These are phyloP conservation scores for Plectrocnemia conspersa DNA, from an alignment of 1,140 invertebrate species.

Conservation along the genomic window DNA sequence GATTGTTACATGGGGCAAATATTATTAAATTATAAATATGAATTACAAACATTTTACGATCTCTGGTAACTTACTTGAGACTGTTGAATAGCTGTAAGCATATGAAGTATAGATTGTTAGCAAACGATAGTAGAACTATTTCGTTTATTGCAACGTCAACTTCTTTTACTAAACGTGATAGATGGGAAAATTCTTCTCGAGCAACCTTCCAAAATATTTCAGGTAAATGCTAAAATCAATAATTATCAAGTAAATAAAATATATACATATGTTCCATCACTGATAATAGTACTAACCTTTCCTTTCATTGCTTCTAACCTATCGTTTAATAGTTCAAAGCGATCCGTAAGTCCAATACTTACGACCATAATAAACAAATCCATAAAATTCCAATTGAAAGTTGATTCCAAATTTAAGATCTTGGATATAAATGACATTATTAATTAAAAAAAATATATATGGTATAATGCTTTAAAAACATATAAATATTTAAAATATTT, in stretches of 20 bases:
- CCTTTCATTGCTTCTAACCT: constrained; percentile 47
- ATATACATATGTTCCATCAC: too few relatives aligned
- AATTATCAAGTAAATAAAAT: too few relatives aligned
- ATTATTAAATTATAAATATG: too few relatives aligned
- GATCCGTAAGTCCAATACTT: constrained; percentile 52
- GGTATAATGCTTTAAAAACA: too few relatives aligned
- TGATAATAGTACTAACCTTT: constrained; percentile 51
- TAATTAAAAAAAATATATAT: too few relatives aligned
- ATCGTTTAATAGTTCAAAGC: constrained; percentile 55
- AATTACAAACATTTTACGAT: too few relatives aligned
- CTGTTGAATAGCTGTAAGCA: constrained; percentile 61
- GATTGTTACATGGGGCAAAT: too few relatives aligned
- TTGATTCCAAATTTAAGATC: constrained; percentile 45
- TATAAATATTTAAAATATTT: too few relatives aligned
- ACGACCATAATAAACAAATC: constrained; percentile 61
- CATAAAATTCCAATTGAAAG: constrained; percentile 60
- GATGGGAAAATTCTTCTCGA: constrained; percentile 55
- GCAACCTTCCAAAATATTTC: constrained; percentile 54
- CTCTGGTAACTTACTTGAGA: constrained; percentile 56
- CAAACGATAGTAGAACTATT: constrained; percentile 58
- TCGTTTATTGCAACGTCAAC: constrained; percentile 55
- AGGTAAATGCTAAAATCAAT: constrained; percentile 45
- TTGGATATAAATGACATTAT: constrained; percentile 7
- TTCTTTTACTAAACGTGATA: constrained; percentile 53
- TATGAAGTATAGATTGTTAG: constrained; percentile 62